These are phyloP conservation scores for Calliopsis andreniformis DNA, from an alignment of 1,140 invertebrate species.

Conservation along the genomic window DNA sequence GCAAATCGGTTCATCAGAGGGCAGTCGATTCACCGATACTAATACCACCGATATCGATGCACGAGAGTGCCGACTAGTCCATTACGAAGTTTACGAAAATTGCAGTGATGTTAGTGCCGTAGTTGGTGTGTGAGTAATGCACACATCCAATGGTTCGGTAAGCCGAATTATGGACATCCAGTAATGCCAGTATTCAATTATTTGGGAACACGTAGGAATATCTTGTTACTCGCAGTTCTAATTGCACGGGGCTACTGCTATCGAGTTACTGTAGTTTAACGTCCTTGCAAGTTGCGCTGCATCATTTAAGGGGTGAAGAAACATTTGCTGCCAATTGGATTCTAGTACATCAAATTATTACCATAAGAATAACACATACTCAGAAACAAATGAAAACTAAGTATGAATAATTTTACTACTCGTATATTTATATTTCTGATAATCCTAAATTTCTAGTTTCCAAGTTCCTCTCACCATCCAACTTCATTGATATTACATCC, in stretches of 20 bases:
- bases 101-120: slow-evolving; percentile 17
- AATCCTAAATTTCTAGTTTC: too few relatives aligned
- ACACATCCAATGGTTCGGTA: slow-evolving; percentile 47
- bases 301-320: neutral
- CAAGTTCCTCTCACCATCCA: too few relatives aligned
- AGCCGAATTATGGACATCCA: slow-evolving; percentile 42
- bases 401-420: too few relatives aligned
- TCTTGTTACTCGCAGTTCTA: slow-evolving; percentile 47
- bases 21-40: neutral
- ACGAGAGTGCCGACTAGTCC: neutral
- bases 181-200: slow-evolving; percentile 40
- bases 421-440: too few relatives aligned
- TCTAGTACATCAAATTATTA: neutral
- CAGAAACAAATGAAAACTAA: neutral
- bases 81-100: slow-evolving; percentile 49
- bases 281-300: slow-evolving; percentile 22
- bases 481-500: too few relatives aligned
- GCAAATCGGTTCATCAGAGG: slow-evolving; percentile 3
- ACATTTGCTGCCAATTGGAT: neutral
- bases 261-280: slow-evolving; percentile 31
- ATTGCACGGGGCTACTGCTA: slow-evolving; percentile 33
- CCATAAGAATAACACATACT: neutral
- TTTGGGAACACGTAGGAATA: slow-evolving; percentile 48
- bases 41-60: neutral
- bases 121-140: slow-evolving; percentile 20